phyloP scores from a whole-genome alignment of 1,140 invertebrate species.

The Drosophila carrolli region DNA sequence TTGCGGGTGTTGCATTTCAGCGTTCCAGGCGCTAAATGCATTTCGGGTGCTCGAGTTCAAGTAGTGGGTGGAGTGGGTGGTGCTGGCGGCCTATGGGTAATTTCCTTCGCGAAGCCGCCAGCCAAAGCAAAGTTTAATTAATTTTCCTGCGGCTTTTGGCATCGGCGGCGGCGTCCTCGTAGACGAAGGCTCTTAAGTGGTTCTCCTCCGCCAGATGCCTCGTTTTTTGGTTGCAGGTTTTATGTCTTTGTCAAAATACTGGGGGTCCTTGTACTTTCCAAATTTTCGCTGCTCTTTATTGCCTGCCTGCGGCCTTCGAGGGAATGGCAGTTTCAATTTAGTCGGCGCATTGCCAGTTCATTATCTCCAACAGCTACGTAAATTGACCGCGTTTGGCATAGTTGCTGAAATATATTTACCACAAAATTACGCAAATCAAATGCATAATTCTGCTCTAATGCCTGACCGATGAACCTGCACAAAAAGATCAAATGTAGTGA shows the following conservation, averaged over 20 bases:
- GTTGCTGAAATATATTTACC: slow-evolving; percentile 26
- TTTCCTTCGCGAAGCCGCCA: slow-evolving; percentile 19
- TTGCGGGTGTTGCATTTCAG: slow-evolving; percentile 44
- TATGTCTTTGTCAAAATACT: slow-evolving; percentile 49
- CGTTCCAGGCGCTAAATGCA: slow-evolving; percentile 42
- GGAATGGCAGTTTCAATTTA: background rate
- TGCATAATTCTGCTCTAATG: slow-evolving; percentile 36
- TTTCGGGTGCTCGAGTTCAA: slow-evolving; percentile 28
- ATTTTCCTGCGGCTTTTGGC: slow-evolving; percentile 61
- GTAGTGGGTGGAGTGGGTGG: background rate
- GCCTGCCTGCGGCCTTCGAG: background rate
- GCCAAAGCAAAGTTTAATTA: slow-evolving; percentile 60
- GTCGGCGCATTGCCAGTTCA: slow-evolving; percentile 20
- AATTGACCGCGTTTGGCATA: slow-evolving; percentile 7
- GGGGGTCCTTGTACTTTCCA: slow-evolving; percentile 28
- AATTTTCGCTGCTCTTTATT: slow-evolving; percentile 43
- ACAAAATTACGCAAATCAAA: slow-evolving; percentile 51
- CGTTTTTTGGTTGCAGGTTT: slow-evolving; percentile 36
- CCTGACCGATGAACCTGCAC: slow-evolving; percentile 8
- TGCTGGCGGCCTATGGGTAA: slow-evolving; percentile 28
- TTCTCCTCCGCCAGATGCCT: slow-evolving; percentile 30
- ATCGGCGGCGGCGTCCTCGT: slow-evolving; percentile 12
- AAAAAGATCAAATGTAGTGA: slow-evolving; percentile 48
- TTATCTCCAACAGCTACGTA: background rate
- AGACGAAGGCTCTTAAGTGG: slow-evolving; percentile 41